phyloP scores from a whole-genome alignment of 2,797 vertebrate genomes.

The Rhynchotus rufescens region DNA sequence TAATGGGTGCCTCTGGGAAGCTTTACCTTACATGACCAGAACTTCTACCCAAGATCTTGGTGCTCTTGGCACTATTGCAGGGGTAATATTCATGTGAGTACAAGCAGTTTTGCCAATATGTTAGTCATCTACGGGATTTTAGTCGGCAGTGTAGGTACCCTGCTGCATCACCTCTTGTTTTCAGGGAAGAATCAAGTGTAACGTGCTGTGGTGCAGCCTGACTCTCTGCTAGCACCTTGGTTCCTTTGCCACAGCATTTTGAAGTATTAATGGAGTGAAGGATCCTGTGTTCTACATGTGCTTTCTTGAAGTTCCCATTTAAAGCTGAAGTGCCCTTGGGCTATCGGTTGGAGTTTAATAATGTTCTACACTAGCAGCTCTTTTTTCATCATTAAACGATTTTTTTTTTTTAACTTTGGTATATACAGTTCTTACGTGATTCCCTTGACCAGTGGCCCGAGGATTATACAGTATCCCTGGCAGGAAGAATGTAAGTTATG shows the following conservation, averaged over 20 bases:
- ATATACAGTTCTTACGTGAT: not conserved
- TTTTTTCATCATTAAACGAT: not conserved
- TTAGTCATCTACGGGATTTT: slow-evolving; percentile 38
- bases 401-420: not conserved
- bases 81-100: slow-evolving; percentile 35
- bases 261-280: not conserved
- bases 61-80: slow-evolving; percentile 14
- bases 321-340: not conserved
- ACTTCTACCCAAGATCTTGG: slow-evolving; percentile 29
- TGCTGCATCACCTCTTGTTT: slow-evolving; percentile 44
- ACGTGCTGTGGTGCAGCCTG: not conserved
- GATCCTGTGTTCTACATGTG: not conserved
- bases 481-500: not conserved
- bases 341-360: not conserved
- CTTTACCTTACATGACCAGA: slow-evolving; percentile 60
- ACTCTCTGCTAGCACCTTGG: not conserved
- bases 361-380: slow-evolving; percentile 1
- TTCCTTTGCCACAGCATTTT: not conserved
- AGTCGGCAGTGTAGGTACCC: not conserved
- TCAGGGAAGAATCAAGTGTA: not conserved
- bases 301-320: slow-evolving; percentile 9
- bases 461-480: not conserved
- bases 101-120: slow-evolving; percentile 34
- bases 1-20: slow-evolving; percentile 59
- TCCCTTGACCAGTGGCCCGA: not conserved